Percentiles rank a stretch among this genome's conserved stretches.
phyloP scores from a whole-genome alignment of 1,140 invertebrate species.

The Drosophila nebulosa region DNA sequence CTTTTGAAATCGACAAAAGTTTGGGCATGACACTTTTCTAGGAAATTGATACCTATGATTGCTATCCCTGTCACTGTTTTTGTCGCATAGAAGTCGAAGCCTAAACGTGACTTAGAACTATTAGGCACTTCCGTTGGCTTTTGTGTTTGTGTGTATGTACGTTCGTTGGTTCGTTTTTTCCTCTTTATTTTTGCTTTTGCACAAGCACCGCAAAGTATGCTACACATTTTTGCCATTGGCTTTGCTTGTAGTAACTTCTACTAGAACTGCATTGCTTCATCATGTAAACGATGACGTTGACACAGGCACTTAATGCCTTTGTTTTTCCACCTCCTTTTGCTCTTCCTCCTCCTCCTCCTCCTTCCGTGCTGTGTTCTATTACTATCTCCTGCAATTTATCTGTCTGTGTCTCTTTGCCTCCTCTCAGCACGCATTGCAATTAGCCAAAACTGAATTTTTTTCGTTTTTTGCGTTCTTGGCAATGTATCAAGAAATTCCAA shows the following conservation, averaged over 20 bases:
- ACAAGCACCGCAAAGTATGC: conserved; percentile 57
- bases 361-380: background rate
- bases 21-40: no score
- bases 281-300: conserved; percentile 21
- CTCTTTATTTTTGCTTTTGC: conserved; percentile 15
- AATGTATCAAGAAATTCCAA: conserved; percentile 3
- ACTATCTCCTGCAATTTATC: conserved; percentile 34
- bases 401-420: background rate
- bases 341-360: background rate
- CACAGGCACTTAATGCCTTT: conserved; percentile 8
- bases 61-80: background rate
- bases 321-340: no score
- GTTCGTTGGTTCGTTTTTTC: conserved; percentile 25
- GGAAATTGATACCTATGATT: no score
- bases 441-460: background rate
- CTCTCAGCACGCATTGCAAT: background rate
- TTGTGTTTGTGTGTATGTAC: no score
- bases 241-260: conserved; percentile 35
- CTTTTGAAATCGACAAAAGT: no score
- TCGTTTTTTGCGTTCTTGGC: no score
- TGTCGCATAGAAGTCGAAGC: conserved; percentile 16
- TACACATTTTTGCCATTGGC: conserved; percentile 54
- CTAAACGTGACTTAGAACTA: conserved; percentile 56
- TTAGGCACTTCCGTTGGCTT: conserved; percentile 66
- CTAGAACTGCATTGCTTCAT: conserved; percentile 15